Base-by-base conservation (phyloP, 2,888 invertebrate genomes). In the Heteromyza rotundicornis region DNA sequence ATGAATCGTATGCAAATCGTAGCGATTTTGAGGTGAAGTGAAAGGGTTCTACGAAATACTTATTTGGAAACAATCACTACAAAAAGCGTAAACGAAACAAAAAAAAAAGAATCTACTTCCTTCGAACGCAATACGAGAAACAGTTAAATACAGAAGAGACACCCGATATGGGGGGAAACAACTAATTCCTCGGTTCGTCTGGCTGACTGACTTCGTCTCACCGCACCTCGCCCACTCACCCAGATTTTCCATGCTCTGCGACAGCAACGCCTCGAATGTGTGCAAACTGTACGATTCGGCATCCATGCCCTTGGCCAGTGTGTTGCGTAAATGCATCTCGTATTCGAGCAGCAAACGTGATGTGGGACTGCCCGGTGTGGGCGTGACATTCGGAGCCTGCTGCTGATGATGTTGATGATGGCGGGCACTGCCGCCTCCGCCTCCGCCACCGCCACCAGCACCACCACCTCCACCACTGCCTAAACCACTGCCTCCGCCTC, bases 201-300 rank as follows among this genome's bases (percentile, higher is more conserved):
- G n/a, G n/a, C n/a, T n/a, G n/a, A n/a, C n/a, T n/a, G n/a, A n/a
- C n/a, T n/a, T n/a, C 27, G 40, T 10, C 40, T 40, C 5, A 7
- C 40, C 40, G 40, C 10, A n/a, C 44, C 19, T 10, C 44, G n/a
- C 2, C n/a, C 54, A 65, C 81, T 78, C 64, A 94, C 94, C 95
- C 84, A 96, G 87, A 85, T 96, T 95, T 84, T 96, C 96, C 94
- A 95, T 95, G 85, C 95, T 95, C 84, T 96, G 95, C 57, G 94
- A 93, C 66, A 96, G 86, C 64, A 96, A 86, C 61, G 95, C 95
- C 84, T 96, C 95, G 78, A 96, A 96, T 1, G 96, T 96, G 80
- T 96, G 95, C 70, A 96, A 86, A 81, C 95, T 95, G 84, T 95
- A 95, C 81, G 95, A 95, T 84, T 96, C 95, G 7, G 95, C 95